These are phyloP conservation scores for Altica lythri DNA, from an alignment of 2,888 invertebrate genomes.

Conservation along the genomic window DNA sequence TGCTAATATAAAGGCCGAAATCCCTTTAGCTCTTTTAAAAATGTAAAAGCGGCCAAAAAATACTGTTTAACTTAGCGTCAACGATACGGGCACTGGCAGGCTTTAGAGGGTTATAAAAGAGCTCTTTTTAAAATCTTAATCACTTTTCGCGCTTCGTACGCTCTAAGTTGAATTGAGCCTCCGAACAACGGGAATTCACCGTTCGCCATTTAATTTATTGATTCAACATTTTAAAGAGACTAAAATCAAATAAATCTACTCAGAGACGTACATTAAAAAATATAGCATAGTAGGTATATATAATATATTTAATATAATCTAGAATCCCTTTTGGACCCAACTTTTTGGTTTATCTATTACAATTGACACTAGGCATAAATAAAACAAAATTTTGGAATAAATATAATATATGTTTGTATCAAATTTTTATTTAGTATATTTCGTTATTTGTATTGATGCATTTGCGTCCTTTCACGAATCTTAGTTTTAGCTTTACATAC, in stretches of 20 bases:
- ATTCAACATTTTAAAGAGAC: slow-evolving; percentile 55
- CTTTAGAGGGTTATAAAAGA: slow-evolving; percentile 38
- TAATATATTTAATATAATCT: no score
- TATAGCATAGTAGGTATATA: no score
- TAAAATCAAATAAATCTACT: slow-evolving; percentile 40
- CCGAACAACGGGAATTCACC: slow-evolving; percentile 22
- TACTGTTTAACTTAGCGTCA: slow-evolving; percentile 54
- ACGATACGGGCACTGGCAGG: slow-evolving; percentile 51
- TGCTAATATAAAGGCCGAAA: slow-evolving; percentile 52
- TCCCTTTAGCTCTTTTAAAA: slow-evolving; percentile 54
- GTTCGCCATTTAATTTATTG: slow-evolving; percentile 56
- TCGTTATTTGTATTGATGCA: no score
- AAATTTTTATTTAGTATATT: no score
- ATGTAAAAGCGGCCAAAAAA: slow-evolving; percentile 53
- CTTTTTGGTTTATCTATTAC: no score
- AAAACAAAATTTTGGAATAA: no score
- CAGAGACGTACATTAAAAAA: slow-evolving; percentile 1
- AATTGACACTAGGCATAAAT: no score
- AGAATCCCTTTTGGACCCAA: no score
- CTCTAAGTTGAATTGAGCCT: slow-evolving; percentile 47
- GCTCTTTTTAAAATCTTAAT: slow-evolving; percentile 55
- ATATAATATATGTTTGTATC: no score
- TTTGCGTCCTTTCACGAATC: no score
- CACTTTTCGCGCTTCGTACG: slow-evolving; percentile 54
- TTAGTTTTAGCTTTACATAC: no score